phyloP scores from a whole-genome alignment of 2,797 vertebrate species.

The Hippopotamyrus pictus region DNA sequence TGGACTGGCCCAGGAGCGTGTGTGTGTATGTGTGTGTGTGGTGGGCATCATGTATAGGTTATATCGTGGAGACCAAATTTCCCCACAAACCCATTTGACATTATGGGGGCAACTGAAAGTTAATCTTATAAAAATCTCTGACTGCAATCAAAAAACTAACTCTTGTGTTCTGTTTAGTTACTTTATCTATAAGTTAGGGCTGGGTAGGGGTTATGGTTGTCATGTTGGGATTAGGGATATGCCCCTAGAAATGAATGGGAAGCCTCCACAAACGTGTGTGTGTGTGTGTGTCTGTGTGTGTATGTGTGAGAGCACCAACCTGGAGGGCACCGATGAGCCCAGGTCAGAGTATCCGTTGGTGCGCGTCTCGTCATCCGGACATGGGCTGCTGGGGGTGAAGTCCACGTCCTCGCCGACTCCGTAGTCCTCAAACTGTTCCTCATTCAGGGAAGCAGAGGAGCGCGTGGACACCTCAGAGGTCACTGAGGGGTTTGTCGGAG shows the following conservation, averaged over 20 bases:
- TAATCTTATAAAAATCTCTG: too few species aligned
- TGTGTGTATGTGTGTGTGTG: background rate
- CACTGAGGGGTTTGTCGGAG: conserved; percentile 70
- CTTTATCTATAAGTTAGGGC: too few species aligned
- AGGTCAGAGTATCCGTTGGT: conserved; percentile 86
- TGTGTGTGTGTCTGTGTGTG: too few species aligned
- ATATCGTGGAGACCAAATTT: too few species aligned
- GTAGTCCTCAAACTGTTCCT: conserved; percentile 97
- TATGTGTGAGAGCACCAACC: conserved; percentile 51
- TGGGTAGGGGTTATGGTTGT: background rate
- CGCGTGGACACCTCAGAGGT: conserved; percentile 81
- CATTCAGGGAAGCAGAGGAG: conserved; percentile 84
- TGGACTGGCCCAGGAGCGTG: background rate
- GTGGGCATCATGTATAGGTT: too few species aligned
- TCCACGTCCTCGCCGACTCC: conserved; percentile 88
- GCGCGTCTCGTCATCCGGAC: conserved; percentile 80
- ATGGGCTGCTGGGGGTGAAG: conserved; percentile 82
- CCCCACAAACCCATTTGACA: too few species aligned
- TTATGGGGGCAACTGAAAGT: too few species aligned
- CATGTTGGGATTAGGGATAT: background rate
- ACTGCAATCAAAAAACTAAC: background rate
- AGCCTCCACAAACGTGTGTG: background rate
- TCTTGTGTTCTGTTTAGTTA: too few species aligned
- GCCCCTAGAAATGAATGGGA: background rate
- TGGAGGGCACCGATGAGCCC: conserved; percentile 90